These are phyloP conservation scores for Bothrops jararaca DNA, from an alignment of 2,113 vertebrate genomes.

Conservation along the genomic window DNA sequence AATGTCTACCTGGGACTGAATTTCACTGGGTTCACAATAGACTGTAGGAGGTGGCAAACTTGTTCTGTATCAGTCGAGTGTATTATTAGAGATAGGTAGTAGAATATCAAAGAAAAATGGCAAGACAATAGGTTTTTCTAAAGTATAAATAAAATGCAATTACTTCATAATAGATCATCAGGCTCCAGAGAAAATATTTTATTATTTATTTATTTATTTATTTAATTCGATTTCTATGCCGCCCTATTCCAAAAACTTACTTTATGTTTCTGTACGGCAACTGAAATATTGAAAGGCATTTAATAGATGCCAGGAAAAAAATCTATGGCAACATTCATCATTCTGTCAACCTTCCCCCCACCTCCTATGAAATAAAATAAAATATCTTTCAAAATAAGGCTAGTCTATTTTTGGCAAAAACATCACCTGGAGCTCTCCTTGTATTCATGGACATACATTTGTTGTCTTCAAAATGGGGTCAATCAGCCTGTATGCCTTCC, in stretches of 20 bases:
- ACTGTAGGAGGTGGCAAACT: not conserved
- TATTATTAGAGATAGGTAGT: not conserved
- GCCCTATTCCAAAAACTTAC: too few species aligned
- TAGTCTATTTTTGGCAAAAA: not conserved
- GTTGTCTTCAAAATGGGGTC: accelerated
- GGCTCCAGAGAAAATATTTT: slow-evolving; percentile 22
- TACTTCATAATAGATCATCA: not conserved
- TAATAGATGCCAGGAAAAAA: slow-evolving; percentile 44
- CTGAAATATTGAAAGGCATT: slow-evolving; percentile 34
- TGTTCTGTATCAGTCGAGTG: not conserved
- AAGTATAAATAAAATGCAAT: not conserved
- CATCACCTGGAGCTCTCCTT: not conserved
- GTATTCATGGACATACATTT: accelerated
- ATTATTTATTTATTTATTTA: too few species aligned
- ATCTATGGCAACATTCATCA: slow-evolving; percentile 38
- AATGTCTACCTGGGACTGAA: not conserved
- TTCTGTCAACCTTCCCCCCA: slow-evolving; percentile 23
- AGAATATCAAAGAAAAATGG: not conserved
- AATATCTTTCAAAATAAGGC: slow-evolving; percentile 32
- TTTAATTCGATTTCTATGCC: too few species aligned
- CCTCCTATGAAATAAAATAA: slow-evolving; percentile 26
- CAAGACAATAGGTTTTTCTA: not conserved
- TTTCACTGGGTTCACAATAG: not conserved
- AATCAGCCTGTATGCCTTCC: not conserved
- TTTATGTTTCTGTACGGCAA: slow-evolving; percentile 37